Evolutionary conservation across 2,888 invertebrate genomes (phyloP).

Genomic region (Leucophenga montana): DNA sequence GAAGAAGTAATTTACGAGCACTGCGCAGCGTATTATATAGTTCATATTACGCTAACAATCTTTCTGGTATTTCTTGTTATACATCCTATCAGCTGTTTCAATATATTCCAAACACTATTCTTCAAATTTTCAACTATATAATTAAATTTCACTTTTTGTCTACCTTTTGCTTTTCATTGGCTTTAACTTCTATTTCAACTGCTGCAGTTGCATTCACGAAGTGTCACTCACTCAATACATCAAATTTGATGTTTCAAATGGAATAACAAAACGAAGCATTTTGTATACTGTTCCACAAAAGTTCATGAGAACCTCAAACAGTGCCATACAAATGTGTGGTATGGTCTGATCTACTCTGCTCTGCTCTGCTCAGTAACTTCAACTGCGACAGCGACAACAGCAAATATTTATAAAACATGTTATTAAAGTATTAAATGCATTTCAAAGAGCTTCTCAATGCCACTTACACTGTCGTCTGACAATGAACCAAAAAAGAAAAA

Average conservation of each 20-base stretch:
- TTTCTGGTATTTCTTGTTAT: no score
- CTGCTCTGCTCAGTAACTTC: no score
- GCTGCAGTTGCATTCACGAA: conserved; percentile 1
- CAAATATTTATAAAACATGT: conserved; percentile 15
- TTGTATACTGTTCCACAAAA: background rate
- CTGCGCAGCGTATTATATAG: no score
- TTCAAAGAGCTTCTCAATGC: conserved; percentile 13
- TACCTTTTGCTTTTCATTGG: conserved; percentile 5
- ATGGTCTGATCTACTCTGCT: no score
- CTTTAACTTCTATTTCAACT: background rate
- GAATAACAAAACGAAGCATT: background rate
- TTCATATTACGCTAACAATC: no score
- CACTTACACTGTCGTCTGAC: background rate
- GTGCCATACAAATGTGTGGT: background rate
- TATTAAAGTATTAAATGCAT: conserved; percentile 20
- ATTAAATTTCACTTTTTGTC: conserved; percentile 22
- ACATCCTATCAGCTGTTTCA: no score
- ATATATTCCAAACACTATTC: no score
- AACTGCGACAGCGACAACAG: background rate
- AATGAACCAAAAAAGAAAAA: background rate
- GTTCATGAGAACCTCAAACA: conserved; percentile 5
- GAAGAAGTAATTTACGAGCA: no score
- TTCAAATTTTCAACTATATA: background rate
- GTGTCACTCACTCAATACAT: conserved; percentile 18
- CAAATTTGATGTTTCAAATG: background rate